Conservation (phyloP, 2,888 invertebrate species). For the Drosophila imparisetae region DNA sequence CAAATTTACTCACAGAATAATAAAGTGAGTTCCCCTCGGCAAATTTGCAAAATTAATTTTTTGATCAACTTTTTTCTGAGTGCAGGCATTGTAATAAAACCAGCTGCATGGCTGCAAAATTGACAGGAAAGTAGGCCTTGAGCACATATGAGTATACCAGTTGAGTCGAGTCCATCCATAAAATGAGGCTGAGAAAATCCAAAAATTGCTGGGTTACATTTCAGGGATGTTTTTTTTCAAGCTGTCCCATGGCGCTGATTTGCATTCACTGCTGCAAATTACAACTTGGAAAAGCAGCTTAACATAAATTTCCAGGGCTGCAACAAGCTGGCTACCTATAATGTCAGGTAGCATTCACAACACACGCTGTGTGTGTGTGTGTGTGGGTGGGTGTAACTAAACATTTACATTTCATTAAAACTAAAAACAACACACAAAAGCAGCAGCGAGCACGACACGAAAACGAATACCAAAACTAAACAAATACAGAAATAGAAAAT, state of each 20-base stretch:
- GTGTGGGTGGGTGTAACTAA: constrained; percentile 67
- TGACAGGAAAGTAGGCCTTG: neutral
- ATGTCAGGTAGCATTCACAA: constrained; percentile 16
- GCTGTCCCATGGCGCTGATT: constrained; percentile 34
- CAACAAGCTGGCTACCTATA: constrained; percentile 33
- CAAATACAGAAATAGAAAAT: constrained; percentile 54
- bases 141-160: neutral
- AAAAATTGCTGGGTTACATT: constrained; percentile 33
- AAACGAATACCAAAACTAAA: constrained; percentile 71
- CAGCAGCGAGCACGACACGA: constrained; percentile 72
- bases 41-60: neutral
- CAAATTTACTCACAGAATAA: neutral
- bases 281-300: constrained; percentile 58
- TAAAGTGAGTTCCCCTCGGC: neutral
- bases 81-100: neutral
- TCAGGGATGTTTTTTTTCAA: constrained; percentile 14
- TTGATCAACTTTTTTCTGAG: neutral
- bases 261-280: constrained; percentile 51
- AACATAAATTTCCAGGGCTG: constrained; percentile 56
- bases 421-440: constrained; percentile 77
- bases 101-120: constrained; percentile 7
- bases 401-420: constrained; percentile 79
- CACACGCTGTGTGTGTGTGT: neutral
- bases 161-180: neutral
- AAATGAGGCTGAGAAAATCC: neutral